Base-by-base conservation (phyloP, 2,888 invertebrate genomes). In the Callimorpha dominula region DNA sequence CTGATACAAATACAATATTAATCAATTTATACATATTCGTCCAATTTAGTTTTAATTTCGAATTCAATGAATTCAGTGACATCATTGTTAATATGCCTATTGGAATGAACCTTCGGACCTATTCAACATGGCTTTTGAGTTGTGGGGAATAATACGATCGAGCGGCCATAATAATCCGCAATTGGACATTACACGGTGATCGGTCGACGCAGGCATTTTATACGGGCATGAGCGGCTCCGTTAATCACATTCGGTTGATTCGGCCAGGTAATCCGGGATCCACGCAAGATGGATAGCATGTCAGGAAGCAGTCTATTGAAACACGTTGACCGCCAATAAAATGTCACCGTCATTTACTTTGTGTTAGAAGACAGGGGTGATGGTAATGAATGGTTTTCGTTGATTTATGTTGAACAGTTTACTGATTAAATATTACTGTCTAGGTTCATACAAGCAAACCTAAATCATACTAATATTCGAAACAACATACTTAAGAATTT, bases 161-260 rank as follows among this genome's bases (percentile, higher is more conserved):
- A 81, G 78, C 80, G 78, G 54, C 77, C 65, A 72, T 81, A 82
- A 81, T 83, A 83, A 81, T 81, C 77, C 74, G 73, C 79, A 83
- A 79, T 83, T 78, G 74, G 77, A 74, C 72, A 81, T 84, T 79
- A 81, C 68, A 71, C 62, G 74, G 71, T 69, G 65, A 71, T 74
- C 65, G 75, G 73, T 72, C 71, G 72, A 75, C 77, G 79, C 71
- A 71, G 83, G 81, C 87, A 81, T 85, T 86, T 89, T 88, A 87
- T 87, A 85, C 87, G 86, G 86, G 86, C 86, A 81, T 83, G 84
- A 81, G 81, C 80, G 84, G 80, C 50, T 81, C 86, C 85, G 81
- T 89, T 87, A 86, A 88, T 89, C 89, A 89, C 85, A 82, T 88
- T 86, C 87, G 86, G 85, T 86, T 85, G 86, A 87, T 86, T 86